These are phyloP conservation scores for Cranoglanis bouderius DNA, from an alignment of 2,113 vertebrate genomes.

Conservation along the genomic window DNA sequence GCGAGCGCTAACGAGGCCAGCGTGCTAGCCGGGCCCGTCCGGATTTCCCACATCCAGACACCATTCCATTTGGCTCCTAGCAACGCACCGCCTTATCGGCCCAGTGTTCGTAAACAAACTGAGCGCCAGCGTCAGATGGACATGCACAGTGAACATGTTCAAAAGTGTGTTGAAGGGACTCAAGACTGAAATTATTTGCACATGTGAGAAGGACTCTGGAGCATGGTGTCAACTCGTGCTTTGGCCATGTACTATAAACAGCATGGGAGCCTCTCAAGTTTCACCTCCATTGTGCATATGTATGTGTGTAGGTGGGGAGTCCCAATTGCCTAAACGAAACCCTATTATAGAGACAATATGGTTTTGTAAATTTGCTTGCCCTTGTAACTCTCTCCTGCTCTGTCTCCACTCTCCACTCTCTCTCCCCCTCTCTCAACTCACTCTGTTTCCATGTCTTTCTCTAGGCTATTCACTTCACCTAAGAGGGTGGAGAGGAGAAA, in stretches of 20 bases:
- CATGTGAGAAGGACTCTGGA: constrained; percentile 40
- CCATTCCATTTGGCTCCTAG: constrained; percentile 30
- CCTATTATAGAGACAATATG: constrained; percentile 43
- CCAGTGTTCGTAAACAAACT: constrained; percentile 8
- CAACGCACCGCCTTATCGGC: constrained; percentile 32
- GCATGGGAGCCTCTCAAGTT: constrained; percentile 41
- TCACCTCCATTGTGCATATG: constrained; percentile 26
- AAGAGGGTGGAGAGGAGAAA: constrained; percentile 48
- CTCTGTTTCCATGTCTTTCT: constrained; percentile 30
- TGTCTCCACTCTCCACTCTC: background rate
- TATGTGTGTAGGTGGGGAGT: constrained; percentile 64
- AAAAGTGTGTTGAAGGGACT: constrained; percentile 36
- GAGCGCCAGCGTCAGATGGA: constrained; percentile 32
- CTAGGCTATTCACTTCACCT: constrained; percentile 50
- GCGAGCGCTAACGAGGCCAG: constrained; percentile 43
- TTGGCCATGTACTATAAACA: constrained; percentile 43
- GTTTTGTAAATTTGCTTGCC: constrained; percentile 38
- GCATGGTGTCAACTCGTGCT: constrained; percentile 33
- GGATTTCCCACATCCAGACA: constrained; percentile 29
- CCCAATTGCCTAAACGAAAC: constrained; percentile 31
- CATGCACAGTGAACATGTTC: constrained; percentile 37
- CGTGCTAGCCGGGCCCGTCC: background rate
- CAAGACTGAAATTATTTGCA: constrained; percentile 38
- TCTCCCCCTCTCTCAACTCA: background rate
- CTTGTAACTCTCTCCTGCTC: constrained; percentile 34